Conservation (phyloP, 92 coral and sea anemone species). For the Meandrina meandrites region DNA sequence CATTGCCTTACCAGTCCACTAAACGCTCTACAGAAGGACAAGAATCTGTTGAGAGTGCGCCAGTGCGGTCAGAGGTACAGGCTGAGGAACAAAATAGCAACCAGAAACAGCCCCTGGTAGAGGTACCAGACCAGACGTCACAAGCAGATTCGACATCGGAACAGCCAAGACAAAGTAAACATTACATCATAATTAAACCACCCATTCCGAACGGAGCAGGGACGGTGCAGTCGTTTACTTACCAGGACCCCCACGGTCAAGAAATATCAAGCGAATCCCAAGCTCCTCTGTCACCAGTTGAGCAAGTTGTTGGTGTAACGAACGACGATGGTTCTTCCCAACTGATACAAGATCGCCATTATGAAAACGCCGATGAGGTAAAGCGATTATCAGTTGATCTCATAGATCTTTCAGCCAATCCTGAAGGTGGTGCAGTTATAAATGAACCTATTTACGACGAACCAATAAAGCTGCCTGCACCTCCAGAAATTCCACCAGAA, state of each 20-base stretch:
- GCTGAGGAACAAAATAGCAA: neutral
- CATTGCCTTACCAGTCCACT: neutral
- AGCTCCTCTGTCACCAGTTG: neutral
- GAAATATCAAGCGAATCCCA: neutral
- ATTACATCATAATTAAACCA: neutral
- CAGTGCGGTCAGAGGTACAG: neutral
- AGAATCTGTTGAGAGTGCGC: too few relatives aligned
- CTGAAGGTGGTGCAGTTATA: neutral
- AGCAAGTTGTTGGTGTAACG: neutral
- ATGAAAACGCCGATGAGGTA: neutral
- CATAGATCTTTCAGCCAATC: neutral
- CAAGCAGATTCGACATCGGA: neutral
- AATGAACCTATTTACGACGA: neutral
- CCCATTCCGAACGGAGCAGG: neutral
- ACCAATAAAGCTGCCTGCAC: neutral
- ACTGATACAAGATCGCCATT: neutral
- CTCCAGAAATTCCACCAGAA: conserved; percentile 9
- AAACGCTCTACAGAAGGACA: neutral
- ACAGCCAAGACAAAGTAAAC: neutral
- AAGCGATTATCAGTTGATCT: neutral
- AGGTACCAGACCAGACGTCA: neutral
- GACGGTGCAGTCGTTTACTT: neutral
- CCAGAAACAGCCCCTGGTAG: neutral
- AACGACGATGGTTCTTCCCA: neutral
- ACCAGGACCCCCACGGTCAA: neutral